Percentiles rank a stretch among this genome's conserved stretches.
phyloP scores from a whole-genome alignment of 2,888 invertebrate species.

The Ennomos fuscantarius region DNA sequence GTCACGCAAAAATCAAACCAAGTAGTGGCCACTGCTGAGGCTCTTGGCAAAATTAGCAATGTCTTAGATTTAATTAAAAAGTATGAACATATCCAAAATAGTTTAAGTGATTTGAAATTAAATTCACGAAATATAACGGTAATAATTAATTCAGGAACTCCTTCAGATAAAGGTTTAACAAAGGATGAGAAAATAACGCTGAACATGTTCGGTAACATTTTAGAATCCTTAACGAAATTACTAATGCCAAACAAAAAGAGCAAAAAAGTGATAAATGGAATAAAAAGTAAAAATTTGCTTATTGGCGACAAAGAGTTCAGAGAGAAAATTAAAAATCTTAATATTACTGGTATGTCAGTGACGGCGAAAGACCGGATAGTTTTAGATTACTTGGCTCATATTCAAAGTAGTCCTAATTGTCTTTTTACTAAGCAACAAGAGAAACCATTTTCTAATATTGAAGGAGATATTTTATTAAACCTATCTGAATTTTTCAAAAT shows the following conservation, averaged over 20 bases:
- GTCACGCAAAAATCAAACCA: neutral
- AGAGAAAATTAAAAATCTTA: constrained; percentile 52
- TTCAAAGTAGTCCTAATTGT: constrained; percentile 63
- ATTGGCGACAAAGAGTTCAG: constrained; percentile 44
- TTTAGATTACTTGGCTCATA: constrained; percentile 66
- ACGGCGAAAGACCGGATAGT: constrained; percentile 70
- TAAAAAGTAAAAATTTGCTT: constrained; percentile 53
- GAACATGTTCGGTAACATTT: constrained; percentile 62
- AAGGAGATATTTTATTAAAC: constrained; percentile 68
- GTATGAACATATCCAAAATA: constrained; percentile 61
- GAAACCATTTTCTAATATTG: constrained; percentile 45
- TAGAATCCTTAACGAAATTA: constrained; percentile 68
- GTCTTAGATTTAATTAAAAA: constrained; percentile 65
- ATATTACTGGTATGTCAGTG: constrained; percentile 54
- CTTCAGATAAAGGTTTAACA: constrained; percentile 33
- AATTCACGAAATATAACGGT: constrained; percentile 2
- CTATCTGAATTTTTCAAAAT: constrained; percentile 73
- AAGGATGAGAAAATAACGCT: constrained; percentile 52
- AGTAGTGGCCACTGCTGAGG: constrained; percentile 44
- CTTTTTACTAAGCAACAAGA: constrained; percentile 47
- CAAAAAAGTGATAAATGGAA: constrained; percentile 51
- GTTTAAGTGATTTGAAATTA: constrained; percentile 49
- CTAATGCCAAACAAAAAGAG: constrained; percentile 59
- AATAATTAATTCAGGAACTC: constrained; percentile 14
- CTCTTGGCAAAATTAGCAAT: constrained; percentile 61